A percentile compares a stretch with the other conserved stretches of the same genome.
Evolutionary conservation across 1,140 invertebrate species (phyloP).

Genomic region (Marisa cornuarietis): DNA sequence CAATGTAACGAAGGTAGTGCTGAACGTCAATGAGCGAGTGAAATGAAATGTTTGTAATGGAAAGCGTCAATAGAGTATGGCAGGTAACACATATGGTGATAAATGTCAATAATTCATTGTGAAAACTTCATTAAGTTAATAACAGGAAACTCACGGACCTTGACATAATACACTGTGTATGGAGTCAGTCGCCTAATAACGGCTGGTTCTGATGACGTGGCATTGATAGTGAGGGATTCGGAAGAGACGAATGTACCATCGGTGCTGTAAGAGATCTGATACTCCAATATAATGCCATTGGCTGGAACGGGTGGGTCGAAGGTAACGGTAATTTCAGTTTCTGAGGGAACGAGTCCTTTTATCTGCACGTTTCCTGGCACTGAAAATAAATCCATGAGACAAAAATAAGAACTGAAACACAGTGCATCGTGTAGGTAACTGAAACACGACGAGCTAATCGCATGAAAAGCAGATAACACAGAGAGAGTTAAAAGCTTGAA

Average conservation of each 20-base stretch:
- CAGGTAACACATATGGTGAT: too few relatives aligned
- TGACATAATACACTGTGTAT: constrained; percentile 45
- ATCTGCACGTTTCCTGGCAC: constrained; percentile 48
- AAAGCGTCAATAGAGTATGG: too few relatives aligned
- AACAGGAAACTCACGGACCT: constrained; percentile 33
- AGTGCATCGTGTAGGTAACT: too few relatives aligned
- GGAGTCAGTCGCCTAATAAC: constrained; percentile 34
- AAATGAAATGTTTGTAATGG: too few relatives aligned
- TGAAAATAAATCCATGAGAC: constrained; percentile 22
- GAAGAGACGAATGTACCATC: constrained; percentile 28
- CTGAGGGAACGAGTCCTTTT: constrained; percentile 20
- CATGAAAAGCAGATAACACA: too few relatives aligned
- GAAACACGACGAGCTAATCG: too few relatives aligned
- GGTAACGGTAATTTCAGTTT: constrained; percentile 39
- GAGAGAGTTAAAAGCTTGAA: too few relatives aligned
- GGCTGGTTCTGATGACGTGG: constrained; percentile 16
- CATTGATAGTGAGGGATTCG: constrained; percentile 24
- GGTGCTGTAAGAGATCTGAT: constrained; percentile 38
- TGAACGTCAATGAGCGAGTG: too few relatives aligned
- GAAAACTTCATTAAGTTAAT: neutral
- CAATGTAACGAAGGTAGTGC: too few relatives aligned
- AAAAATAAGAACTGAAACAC: too few relatives aligned
- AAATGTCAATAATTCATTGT: too few relatives aligned
- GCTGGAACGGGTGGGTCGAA: constrained; percentile 36
- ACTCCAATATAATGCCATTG: constrained; percentile 50